Conservation (phyloP, 2,888 invertebrate species). For the Nycteola revayana region DNA sequence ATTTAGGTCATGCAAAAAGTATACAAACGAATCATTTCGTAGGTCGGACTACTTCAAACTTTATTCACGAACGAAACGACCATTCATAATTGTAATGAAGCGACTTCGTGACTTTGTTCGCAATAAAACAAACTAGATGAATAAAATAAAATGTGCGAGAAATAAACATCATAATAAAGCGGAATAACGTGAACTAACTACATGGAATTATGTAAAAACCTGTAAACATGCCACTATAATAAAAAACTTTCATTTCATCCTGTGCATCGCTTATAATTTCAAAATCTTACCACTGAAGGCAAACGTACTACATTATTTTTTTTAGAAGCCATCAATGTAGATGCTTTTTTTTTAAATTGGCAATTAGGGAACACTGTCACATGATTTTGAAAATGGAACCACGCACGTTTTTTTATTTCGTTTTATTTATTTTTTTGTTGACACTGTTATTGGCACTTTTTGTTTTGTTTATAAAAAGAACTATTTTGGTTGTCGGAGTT, state of each 20-base stretch:
- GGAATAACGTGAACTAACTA: constrained; percentile 48
- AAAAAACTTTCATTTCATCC: constrained; percentile 47
- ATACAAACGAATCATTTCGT: constrained; percentile 7
- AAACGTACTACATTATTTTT: constrained; percentile 75
- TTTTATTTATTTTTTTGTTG: constrained; percentile 25
- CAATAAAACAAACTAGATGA: constrained; percentile 19
- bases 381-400: constrained; percentile 15
- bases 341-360: constrained; percentile 28
- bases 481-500: constrained; percentile 36
- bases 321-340: constrained; percentile 64
- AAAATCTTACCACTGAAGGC: constrained; percentile 75
- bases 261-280: constrained; percentile 53
- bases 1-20: too few species aligned
- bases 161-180: constrained; percentile 39
- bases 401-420: constrained; percentile 12
- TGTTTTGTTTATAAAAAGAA: constrained; percentile 31
- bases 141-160: constrained; percentile 25
- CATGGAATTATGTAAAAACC: constrained; percentile 64
- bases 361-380: constrained; percentile 36
- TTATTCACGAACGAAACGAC: constrained; percentile 16
- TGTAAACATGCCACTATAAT: constrained; percentile 74
- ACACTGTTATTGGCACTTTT: constrained; percentile 35
- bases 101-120: constrained; percentile 12
- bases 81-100: constrained; percentile 17
- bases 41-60: constrained; percentile 18